phyloP scores from a whole-genome alignment of 2,113 vertebrate genomes.

The Misgurnus anguillicaudatus region DNA sequence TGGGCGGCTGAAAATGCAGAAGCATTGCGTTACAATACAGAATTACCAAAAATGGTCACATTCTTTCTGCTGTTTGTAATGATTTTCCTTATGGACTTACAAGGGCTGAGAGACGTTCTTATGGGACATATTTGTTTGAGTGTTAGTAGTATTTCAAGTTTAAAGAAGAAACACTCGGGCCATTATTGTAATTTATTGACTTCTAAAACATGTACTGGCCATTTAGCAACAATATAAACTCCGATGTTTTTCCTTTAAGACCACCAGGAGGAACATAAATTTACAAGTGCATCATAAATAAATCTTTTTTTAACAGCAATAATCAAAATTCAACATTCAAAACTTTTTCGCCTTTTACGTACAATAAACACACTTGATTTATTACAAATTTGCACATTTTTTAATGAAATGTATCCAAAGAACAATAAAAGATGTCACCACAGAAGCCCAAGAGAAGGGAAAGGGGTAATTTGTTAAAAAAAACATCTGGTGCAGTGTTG shows the following conservation, averaged over 20 bases:
- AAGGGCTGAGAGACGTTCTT: slow-evolving; percentile 13
- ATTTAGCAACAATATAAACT: slow-evolving; percentile 24
- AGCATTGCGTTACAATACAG: background rate
- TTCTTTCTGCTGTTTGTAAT: background rate
- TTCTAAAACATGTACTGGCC: background rate
- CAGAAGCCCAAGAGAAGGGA: slow-evolving; percentile 51
- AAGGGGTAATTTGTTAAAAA: slow-evolving; percentile 8
- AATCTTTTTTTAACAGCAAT: background rate
- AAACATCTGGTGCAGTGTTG: slow-evolving; percentile 21
- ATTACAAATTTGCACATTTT: slow-evolving; percentile 13
- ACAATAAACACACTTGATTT: slow-evolving; percentile 35
- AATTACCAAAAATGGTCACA: slow-evolving; percentile 19
- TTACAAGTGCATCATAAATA: background rate
- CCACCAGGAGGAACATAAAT: slow-evolving; percentile 12
- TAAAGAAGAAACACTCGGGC: background rate
- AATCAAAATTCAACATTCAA: slow-evolving; percentile 19
- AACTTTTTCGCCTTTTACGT: slow-evolving; percentile 22
- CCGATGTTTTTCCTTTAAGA: background rate
- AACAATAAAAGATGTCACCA: slow-evolving; percentile 52
- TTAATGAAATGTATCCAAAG: slow-evolving; percentile 8
- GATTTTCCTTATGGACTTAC: slow-evolving; percentile 24
- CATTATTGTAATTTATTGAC: slow-evolving; percentile 28
- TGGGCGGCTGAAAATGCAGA: slow-evolving; percentile 82
- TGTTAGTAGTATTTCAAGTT: slow-evolving; percentile 8
- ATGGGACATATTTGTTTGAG: background rate